phyloP scores from a whole-genome alignment of 1,140 invertebrate species.

The Lepidurus couesii region DNA sequence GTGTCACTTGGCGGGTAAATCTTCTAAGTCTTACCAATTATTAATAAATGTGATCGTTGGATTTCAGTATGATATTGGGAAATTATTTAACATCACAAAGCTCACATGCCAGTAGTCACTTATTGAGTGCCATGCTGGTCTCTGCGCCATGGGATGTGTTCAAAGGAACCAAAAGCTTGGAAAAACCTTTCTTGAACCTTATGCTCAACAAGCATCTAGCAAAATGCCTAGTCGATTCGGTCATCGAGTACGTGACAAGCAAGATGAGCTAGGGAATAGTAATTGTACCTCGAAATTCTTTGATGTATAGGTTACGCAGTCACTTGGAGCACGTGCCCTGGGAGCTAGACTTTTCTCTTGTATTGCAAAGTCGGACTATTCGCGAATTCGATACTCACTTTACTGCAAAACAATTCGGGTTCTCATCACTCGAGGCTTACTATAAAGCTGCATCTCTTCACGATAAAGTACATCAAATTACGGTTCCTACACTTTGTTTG shows the following conservation, averaged over 20 bases:
- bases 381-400: conserved; percentile 76
- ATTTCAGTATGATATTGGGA: conserved; percentile 58
- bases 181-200: conserved; percentile 67
- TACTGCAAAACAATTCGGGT: conserved; percentile 77
- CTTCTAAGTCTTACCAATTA: conserved; percentile 30
- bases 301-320: conserved; percentile 24
- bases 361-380: conserved; percentile 62
- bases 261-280: conserved; percentile 29
- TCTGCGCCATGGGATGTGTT: conserved; percentile 79
- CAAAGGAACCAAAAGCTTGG: conserved; percentile 62
- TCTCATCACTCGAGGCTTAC: conserved; percentile 68
- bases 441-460: conserved; percentile 67
- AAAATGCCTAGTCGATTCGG: conserved; percentile 53
- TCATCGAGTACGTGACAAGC: conserved; percentile 46
- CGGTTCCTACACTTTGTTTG: conserved; percentile 66
- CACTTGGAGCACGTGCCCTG: conserved; percentile 36
- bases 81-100: conserved; percentile 67
- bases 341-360: conserved; percentile 36
- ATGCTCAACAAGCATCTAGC: conserved; percentile 70
- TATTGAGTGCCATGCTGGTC: conserved; percentile 68
- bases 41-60: conserved; percentile 32
- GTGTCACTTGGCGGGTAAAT: conserved; percentile 69
- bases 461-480: conserved; percentile 62
- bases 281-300: not conserved
- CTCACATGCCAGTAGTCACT: conserved; percentile 49